phyloP scores from a whole-genome alignment of 2,113 vertebrate species.

The Chamaetylas fuelleborni region DNA sequence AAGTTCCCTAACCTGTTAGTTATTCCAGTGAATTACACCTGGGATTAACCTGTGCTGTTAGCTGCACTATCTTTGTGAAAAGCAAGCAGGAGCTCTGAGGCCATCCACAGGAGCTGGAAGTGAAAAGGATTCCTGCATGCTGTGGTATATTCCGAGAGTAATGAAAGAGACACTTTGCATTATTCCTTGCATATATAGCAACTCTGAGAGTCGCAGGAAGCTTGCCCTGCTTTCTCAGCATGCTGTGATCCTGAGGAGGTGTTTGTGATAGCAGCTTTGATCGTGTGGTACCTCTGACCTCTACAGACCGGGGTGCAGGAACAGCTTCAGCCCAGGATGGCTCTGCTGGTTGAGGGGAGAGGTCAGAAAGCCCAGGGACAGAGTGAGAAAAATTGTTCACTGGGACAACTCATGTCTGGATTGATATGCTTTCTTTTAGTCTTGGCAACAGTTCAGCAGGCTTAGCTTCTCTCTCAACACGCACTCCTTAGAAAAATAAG shows the following conservation, averaged over 20 bases:
- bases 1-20: not conserved
- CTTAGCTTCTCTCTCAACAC: constrained; percentile 37
- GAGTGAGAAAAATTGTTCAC: not conserved
- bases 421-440: constrained; percentile 36
- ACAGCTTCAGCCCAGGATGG: not conserved
- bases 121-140: not conserved
- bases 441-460: constrained; percentile 27
- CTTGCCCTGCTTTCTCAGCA: not conserved
- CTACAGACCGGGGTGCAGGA: not conserved
- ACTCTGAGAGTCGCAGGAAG: not conserved
- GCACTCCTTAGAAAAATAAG: constrained; percentile 32
- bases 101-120: not conserved
- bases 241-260: not conserved
- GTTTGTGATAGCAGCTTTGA: not conserved
- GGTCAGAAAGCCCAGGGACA: constrained; percentile 29
- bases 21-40: not conserved
- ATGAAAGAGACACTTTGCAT: not conserved
- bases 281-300: not conserved
- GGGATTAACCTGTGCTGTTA: not conserved
- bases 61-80: not conserved
- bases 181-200: not conserved
- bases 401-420: constrained; percentile 7
- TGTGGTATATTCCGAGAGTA: not conserved
- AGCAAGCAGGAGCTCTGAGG: not conserved
- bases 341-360: not conserved